Conservation (phyloP, 2,888 invertebrate species). For the Microplitis deprimator region DNA sequence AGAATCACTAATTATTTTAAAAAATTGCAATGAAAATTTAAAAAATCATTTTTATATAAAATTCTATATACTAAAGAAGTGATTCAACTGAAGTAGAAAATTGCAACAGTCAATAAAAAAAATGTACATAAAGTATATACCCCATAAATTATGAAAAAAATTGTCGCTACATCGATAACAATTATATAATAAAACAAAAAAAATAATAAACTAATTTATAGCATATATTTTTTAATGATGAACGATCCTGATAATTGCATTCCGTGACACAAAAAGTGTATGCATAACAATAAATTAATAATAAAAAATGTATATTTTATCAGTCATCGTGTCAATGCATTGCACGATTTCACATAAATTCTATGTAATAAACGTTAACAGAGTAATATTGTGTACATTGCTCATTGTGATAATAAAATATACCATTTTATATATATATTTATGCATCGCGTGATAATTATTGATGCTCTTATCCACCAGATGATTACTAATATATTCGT, state of each 20-base stretch:
- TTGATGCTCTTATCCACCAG: background rate
- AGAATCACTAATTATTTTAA: too few relatives aligned
- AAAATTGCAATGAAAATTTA: too few relatives aligned
- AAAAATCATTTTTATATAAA: too few relatives aligned
- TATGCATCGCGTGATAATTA: background rate
- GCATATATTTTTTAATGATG: background rate
- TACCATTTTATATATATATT: background rate
- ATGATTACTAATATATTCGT: background rate
- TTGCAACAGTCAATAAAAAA: too few relatives aligned
- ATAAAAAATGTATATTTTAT: background rate
- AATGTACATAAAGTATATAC: too few relatives aligned
- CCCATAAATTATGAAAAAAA: too few relatives aligned
- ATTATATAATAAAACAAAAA: background rate
- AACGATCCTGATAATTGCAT: background rate
- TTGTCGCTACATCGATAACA: background rate
- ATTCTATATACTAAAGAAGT: too few relatives aligned
- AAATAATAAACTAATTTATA: background rate
- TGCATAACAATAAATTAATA: background rate
- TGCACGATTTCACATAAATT: background rate
- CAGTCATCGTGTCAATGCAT: background rate
- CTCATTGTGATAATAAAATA: background rate
- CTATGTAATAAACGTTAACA: background rate
- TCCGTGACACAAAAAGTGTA: background rate
- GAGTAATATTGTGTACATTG: background rate
- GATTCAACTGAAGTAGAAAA: too few relatives aligned